Evolutionary conservation across 2,888 invertebrate genomes (phyloP).

Genomic region (Drosophila paranaensis): DNA sequence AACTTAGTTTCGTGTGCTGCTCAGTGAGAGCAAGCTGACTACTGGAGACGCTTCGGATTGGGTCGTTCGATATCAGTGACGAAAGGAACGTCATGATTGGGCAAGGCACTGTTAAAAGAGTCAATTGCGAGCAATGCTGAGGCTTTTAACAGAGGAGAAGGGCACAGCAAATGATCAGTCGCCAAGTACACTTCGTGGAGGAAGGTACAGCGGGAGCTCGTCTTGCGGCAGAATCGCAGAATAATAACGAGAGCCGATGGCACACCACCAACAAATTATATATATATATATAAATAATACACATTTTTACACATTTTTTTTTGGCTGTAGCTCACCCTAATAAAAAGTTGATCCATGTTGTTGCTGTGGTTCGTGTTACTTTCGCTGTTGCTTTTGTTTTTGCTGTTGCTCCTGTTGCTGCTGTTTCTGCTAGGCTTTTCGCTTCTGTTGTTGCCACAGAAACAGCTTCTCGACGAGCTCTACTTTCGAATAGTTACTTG

Average conservation of each 20-base stretch:
- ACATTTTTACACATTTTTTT: too few species aligned
- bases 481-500: constrained; percentile 68
- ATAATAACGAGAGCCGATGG: neutral
- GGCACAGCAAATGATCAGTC: too few species aligned
- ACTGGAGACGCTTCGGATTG: too few species aligned
- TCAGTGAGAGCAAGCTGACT: too few species aligned
- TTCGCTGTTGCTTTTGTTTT: constrained; percentile 60
- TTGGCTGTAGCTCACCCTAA: constrained; percentile 52
- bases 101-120: too few species aligned
- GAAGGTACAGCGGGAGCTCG: neutral
- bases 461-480: constrained; percentile 71
- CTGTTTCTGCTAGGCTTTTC: constrained; percentile 58
- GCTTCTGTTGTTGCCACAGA: constrained; percentile 73
- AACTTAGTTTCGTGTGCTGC: too few species aligned
- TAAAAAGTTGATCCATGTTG: constrained; percentile 52
- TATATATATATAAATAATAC: neutral
- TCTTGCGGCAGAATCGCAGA: neutral
- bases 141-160: too few species aligned
- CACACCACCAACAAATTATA: neutral
- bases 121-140: too few species aligned
- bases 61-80: too few species aligned
- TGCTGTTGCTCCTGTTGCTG: constrained; percentile 46
- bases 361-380: constrained; percentile 34
- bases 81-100: too few species aligned
- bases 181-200: too few species aligned